Base-by-base conservation (phyloP, 1,140 invertebrate species). In the Pomacea maculata region DNA sequence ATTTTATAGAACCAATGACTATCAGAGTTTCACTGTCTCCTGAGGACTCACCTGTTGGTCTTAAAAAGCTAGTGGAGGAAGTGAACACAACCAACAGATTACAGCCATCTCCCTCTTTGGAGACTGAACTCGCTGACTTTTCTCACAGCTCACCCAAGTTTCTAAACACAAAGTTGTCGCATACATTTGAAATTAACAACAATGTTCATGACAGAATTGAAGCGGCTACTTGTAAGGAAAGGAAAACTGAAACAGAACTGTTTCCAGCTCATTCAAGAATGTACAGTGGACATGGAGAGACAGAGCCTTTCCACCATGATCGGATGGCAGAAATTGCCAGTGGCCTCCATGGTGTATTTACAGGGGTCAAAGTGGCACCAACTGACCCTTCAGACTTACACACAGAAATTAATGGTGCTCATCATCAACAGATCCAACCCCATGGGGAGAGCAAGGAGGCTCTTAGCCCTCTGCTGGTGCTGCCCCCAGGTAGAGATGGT, bases 11-110 rank as follows among this genome's bases (percentile, higher is more conserved):
- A 54, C 63, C 63, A 7, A 61, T 61, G 57, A 34, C 25, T 25
- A 76, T 76, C 57, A 78, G 29, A 7, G 5, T 71, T 29, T 54
- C 77, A 1, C 9, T 78, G 34, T 34, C 77, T 14, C 34, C n/a
- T 34, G 57, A 54, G n/a, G 54, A 67, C 65, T 78, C 65, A 57
- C 65, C 52, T 15, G 65, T 57, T 15, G 52, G 45, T 10, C 65
- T 67, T 52, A 21, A 65, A n/a, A 55, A 67, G 15, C 65, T 78
- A 15, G 77, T 78, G 52, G 77, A 78, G 54, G 77, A 78, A 78
- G 67, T 78, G 21, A 45, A 78, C 64, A 71, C 17, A 8, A 45
- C 54, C 21, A 21, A 4, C 67, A n/a, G 67, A 34, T 6, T n/a
- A 12, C 55, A 45, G 3, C 12, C 45, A 9, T 57, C 52, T 10